Base-by-base conservation (phyloP, 1,140 invertebrate species). In the Lordiphosa collinella region DNA sequence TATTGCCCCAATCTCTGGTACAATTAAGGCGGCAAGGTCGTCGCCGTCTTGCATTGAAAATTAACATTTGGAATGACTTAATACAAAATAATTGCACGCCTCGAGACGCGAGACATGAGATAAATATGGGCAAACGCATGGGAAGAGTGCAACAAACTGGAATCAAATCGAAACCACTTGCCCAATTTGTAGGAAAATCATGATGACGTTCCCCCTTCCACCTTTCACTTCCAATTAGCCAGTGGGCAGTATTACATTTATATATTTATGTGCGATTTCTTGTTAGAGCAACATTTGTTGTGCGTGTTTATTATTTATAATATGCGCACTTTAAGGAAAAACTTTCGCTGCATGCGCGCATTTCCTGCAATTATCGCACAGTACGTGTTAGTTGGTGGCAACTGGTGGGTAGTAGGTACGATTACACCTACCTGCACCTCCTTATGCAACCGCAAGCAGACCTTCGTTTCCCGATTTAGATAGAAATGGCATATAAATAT, bases 11-110 rank as follows among this genome's bases (percentile, higher is more conserved):
- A 46, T 53, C 55, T 49, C 1, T 40, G 49, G 14, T 58, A 71
- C 62, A 78, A 78, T 72, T 78, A 67, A 63, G 68, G 68, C 68
- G 74, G 74, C 74, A 78, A 78, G 74, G 74, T 78, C 74, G 63
- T 64, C 67, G 72, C 22, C 59, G 62, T 57, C 52, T 56, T 44
- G 41, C 51, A 25, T 25, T 47, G 56, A 52, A 57, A 75, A 70
- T 75, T 65, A 66, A 58, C 61, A 76, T 76, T 78, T 57, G 68
- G 59, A 75, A 79, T 64, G 68, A 73, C 74, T 78, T 79, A 70
- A 78, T 78, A 73, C 47, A 63, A 64, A 54, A 64, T 73, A 78
- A 79, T 69, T 79, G 68, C 51, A 43, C 44, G 32, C 36, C 22
- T 25, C 22, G 22, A 25, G 22, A 25, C 22, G 32, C 18, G 29